Conservation (phyloP, 2,113 vertebrate species). For the Gymnocephalus cernua region DNA sequence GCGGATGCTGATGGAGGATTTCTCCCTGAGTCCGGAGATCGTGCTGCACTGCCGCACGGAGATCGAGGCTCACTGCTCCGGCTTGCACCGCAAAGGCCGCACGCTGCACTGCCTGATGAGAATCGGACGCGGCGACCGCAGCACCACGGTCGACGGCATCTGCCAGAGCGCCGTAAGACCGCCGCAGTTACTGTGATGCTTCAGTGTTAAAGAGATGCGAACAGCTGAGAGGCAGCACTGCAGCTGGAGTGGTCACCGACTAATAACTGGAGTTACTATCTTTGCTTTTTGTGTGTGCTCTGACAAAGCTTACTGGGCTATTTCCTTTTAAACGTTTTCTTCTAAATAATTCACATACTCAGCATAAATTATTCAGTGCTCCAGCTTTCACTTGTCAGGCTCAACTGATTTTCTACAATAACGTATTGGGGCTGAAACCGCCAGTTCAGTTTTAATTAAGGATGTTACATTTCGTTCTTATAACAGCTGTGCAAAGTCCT, state of each 20-base stretch:
- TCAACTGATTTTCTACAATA: not conserved
- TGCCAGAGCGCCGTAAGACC: slow-evolving; percentile 92
- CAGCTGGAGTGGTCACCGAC: no score
- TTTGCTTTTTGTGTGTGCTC: not conserved
- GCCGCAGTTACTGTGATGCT: no score
- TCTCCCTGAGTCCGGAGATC: slow-evolving; percentile 96
- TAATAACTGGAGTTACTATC: no score
- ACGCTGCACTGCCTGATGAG: slow-evolving; percentile 98
- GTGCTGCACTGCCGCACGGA: slow-evolving; percentile 95
- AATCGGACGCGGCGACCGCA: slow-evolving; percentile 90
- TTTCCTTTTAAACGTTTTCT: not conserved
- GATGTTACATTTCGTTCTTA: not conserved
- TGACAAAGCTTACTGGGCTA: not conserved
- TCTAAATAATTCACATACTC: not conserved
- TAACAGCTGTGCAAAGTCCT: not conserved
- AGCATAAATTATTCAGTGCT: not conserved
- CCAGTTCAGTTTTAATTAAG: not conserved
- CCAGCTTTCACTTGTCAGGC: not conserved
- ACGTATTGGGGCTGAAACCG: not conserved
- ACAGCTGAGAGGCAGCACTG: not conserved
- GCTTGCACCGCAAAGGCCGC: slow-evolving; percentile 94
- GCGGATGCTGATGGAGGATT: slow-evolving; percentile 98
- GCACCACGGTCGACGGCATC: slow-evolving; percentile 84
- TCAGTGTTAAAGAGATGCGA: not conserved
- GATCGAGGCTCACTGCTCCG: slow-evolving; percentile 95